These are phyloP conservation scores for Peromyscus californicus DNA, from an alignment of 2,113 vertebrate genomes.

Conservation along the genomic window DNA sequence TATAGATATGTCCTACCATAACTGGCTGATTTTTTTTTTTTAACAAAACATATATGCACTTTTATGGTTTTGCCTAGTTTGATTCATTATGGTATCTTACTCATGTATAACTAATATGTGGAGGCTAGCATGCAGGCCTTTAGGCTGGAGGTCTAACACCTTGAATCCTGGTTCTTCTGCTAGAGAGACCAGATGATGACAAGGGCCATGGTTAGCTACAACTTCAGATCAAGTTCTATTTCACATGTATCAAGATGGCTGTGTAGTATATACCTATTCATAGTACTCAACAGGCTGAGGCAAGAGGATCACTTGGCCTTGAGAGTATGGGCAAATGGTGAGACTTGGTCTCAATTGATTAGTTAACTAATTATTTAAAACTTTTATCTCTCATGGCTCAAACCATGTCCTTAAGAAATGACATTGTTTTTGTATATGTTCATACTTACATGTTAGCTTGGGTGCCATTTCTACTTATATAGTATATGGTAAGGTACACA, in stretches of 20 bases:
- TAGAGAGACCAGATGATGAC: not conserved
- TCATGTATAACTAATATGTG: not conserved
- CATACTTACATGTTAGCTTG: not conserved
- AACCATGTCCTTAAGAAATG: not conserved
- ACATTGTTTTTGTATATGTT: not conserved
- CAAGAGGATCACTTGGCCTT: not conserved
- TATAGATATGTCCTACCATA: not conserved
- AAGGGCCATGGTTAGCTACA: not conserved
- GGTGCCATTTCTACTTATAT: not conserved
- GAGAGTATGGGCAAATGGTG: not conserved
- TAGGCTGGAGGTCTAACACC: not conserved
- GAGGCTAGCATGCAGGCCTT: not conserved
- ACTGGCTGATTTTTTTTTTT: not conserved
- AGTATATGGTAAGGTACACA: not conserved
- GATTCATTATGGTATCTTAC: conserved; percentile 20
- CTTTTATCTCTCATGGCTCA: not conserved
- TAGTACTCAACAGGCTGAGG: not conserved
- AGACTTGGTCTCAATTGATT: not conserved
- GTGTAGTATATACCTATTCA: too few species aligned
- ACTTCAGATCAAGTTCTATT: not conserved
- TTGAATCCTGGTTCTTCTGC: not conserved
- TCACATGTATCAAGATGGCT: not conserved
- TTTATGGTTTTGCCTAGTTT: conserved; percentile 5
- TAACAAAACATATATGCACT: not conserved
- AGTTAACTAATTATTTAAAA: not conserved